Conservation (phyloP, 2,113 vertebrate species). For the Morone saxatilis region DNA sequence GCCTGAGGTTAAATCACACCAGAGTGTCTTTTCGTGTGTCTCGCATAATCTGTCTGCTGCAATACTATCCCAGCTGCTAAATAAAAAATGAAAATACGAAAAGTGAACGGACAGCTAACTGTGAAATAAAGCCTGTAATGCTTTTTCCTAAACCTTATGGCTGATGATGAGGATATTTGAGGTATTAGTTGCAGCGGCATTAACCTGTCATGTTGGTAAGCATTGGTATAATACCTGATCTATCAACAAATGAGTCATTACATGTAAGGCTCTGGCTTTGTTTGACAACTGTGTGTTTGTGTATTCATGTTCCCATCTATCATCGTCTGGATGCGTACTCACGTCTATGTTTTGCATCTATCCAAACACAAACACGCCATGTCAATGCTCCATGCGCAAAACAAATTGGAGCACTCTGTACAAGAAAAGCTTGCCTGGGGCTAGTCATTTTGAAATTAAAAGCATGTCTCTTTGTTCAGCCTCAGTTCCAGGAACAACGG, state of each 20-base stretch:
- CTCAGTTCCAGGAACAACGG: constrained; percentile 59
- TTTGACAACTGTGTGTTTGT: constrained; percentile 52
- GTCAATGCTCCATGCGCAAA: constrained; percentile 64
- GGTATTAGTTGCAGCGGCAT: constrained; percentile 21
- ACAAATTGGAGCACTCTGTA: constrained; percentile 71
- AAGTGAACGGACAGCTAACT: constrained; percentile 5
- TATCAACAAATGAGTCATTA: constrained; percentile 61
- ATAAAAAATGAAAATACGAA: constrained; percentile 41
- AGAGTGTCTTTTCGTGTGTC: constrained; percentile 29
- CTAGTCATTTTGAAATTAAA: constrained; percentile 78
- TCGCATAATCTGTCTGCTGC: constrained; percentile 40
- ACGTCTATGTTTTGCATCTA: constrained; percentile 63
- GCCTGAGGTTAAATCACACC: constrained; percentile 54
- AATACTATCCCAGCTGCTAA: constrained; percentile 31
- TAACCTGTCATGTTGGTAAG: constrained; percentile 35
- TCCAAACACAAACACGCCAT: constrained; percentile 67
- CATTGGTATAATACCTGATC: constrained; percentile 52
- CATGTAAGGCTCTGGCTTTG: constrained; percentile 37
- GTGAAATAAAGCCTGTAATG: constrained; percentile 28
- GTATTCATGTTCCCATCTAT: constrained; percentile 56
- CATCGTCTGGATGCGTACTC: constrained; percentile 43
- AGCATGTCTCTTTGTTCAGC: constrained; percentile 76
- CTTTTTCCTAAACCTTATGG: neutral
- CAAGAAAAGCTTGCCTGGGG: constrained; percentile 71
- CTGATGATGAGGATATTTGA: constrained; percentile 17